phyloP scores from a whole-genome alignment of 2,888 invertebrate species.

The Sphecodes monilicornis region DNA sequence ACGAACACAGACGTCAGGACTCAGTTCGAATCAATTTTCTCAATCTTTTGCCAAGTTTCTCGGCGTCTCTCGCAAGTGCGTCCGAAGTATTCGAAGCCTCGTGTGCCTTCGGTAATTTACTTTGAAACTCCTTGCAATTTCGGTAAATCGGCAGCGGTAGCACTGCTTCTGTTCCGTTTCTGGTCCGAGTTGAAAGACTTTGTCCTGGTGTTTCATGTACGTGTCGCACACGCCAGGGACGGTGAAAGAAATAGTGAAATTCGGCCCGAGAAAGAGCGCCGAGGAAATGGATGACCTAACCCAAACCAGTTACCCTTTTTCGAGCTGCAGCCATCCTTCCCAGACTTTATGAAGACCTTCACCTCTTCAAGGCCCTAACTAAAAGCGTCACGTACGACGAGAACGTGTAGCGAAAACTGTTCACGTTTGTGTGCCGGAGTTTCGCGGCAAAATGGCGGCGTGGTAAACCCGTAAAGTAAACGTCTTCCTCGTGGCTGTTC shows the following conservation, averaged over 20 bases:
- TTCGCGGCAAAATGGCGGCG: not conserved
- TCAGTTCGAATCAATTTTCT: conserved; percentile 17
- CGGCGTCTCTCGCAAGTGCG: conserved; percentile 31
- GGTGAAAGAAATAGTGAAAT: conserved; percentile 19
- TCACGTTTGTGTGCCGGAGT: conserved; percentile 16
- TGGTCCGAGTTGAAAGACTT: conserved; percentile 33
- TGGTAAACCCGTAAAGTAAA: conserved; percentile 7
- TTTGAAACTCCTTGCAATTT: conserved; percentile 70
- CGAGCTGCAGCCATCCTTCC: conserved; percentile 27
- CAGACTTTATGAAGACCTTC: conserved; percentile 56
- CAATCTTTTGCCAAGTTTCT: conserved; percentile 12
- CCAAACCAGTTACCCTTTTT: conserved; percentile 22
- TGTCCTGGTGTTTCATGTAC: conserved; percentile 23
- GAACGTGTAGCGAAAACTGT: conserved; percentile 39
- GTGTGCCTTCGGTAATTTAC: conserved; percentile 64
- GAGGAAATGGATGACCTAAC: conserved; percentile 15
- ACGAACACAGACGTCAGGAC: not conserved
- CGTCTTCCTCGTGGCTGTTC: conserved; percentile 3
- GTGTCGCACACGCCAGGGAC: not conserved
- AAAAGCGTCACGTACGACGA: conserved; percentile 60
- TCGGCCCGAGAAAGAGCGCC: conserved; percentile 5
- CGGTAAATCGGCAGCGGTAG: conserved; percentile 67
- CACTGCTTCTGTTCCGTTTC: not conserved
- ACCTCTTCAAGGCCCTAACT: conserved; percentile 61
- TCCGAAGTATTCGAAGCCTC: conserved; percentile 51